Evolutionary conservation across 2,888 invertebrate genomes (phyloP).

Genomic region (Drosophila monieri): DNA sequence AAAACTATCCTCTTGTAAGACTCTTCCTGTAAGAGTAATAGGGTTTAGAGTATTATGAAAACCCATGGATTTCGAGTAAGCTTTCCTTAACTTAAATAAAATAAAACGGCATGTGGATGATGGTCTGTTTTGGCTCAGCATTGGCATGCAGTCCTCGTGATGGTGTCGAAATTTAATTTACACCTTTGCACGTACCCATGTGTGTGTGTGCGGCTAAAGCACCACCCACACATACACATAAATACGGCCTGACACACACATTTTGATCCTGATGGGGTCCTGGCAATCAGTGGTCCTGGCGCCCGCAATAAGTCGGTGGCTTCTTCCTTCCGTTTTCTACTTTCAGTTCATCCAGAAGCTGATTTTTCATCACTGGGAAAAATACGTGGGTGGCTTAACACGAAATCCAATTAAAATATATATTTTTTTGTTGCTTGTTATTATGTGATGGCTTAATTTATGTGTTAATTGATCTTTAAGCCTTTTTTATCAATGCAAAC

Average conservation of each 20-base stretch:
- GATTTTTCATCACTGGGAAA: constrained; percentile 9
- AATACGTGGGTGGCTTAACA: background rate
- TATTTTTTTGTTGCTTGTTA: background rate
- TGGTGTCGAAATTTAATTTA: constrained; percentile 74
- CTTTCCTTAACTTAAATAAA: background rate
- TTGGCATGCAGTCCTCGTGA: constrained; percentile 58
- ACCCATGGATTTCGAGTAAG: background rate
- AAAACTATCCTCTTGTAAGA: background rate
- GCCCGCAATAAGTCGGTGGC: constrained; percentile 15
- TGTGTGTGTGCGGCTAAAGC: constrained; percentile 20
- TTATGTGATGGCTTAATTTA: background rate
- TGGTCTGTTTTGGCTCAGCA: constrained; percentile 22
- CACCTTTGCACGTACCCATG: constrained; percentile 74
- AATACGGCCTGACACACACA: constrained; percentile 27
- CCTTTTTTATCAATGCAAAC: background rate
- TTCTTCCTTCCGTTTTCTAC: constrained; percentile 8
- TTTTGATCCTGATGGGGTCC: constrained; percentile 47
- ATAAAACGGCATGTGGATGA: constrained; percentile 3
- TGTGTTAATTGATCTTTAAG: background rate
- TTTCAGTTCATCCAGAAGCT: background rate
- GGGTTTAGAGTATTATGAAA: background rate
- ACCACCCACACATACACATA: constrained; percentile 25
- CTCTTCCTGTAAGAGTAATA: too few relatives aligned
- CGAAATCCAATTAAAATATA: background rate
- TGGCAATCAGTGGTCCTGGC: constrained; percentile 57